Percentiles rank a stretch among this genome's conserved stretches.
Conservation (phyloP, 2,797 vertebrate species). For the Limosa lapponica region DNA sequence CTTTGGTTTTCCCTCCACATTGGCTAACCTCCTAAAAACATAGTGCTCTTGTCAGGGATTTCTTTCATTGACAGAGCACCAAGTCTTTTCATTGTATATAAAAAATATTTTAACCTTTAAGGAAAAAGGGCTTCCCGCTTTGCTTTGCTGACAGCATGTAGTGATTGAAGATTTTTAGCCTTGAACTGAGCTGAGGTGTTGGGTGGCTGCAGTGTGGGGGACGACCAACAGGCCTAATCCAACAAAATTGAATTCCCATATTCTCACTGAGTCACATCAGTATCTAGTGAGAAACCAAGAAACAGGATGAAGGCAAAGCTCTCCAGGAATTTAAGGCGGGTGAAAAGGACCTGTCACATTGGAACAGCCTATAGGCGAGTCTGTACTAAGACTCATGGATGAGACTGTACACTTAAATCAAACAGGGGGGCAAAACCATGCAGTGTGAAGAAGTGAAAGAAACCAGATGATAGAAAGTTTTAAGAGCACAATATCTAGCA, state of each 20-base stretch:
- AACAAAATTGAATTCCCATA: not conserved
- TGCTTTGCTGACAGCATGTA: not conserved
- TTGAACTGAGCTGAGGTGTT: not conserved
- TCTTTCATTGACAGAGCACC: not conserved
- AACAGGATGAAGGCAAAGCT: not conserved
- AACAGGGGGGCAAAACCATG: not conserved
- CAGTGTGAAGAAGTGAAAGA: not conserved
- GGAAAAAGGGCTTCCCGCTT: not conserved
- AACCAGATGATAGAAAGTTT: not conserved
- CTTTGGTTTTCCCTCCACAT: not conserved
- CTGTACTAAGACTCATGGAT: not conserved
- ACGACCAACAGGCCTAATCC: not conserved
- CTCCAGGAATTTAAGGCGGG: not conserved
- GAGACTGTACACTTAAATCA: not conserved
- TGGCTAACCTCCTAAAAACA: not conserved
- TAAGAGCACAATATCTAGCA: not conserved
- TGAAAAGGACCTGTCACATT: not conserved
- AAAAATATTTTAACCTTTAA: not conserved
- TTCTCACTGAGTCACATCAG: not conserved
- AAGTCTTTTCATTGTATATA: not conserved
- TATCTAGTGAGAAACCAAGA: not conserved
- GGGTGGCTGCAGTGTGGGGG: not conserved
- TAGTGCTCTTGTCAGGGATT: not conserved
- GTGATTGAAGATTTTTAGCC: not conserved
- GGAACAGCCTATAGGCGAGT: not conserved